Percentiles rank a stretch among this genome's conserved stretches.
Conservation (phyloP, 2,113 vertebrate genomes). For the Smithornis capensis region DNA sequence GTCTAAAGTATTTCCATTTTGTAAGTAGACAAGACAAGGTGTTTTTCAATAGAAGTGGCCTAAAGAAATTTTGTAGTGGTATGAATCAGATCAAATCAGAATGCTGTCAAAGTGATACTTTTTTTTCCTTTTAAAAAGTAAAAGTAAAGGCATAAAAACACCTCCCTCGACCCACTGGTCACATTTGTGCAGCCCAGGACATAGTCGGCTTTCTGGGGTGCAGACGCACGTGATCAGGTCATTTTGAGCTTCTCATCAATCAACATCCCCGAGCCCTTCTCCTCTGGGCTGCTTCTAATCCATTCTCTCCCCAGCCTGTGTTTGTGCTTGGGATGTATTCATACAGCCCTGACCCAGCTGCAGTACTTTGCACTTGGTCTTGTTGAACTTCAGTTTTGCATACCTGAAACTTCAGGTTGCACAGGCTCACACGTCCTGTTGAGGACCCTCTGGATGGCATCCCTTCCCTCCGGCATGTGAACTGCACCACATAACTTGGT, state of each 20-base stretch:
- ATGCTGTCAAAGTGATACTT: neutral
- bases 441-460: neutral
- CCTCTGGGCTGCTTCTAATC: neutral
- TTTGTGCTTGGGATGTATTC: neutral
- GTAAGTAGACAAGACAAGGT: neutral
- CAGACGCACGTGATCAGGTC: fast-evolving
- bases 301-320: neutral
- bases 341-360: neutral
- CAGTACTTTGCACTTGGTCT: neutral
- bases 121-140: neutral
- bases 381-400: neutral
- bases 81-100: neutral
- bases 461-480: neutral
- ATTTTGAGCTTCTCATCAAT: neutral
- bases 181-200: neutral
- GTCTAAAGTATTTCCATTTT: neutral
- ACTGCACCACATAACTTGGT: neutral
- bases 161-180: neutral
- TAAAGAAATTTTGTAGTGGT: neutral
- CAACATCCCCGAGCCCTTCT: neutral
- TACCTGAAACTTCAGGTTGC: no score
- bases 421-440: neutral
- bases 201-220: neutral
- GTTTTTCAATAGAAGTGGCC: neutral
- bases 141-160: neutral